A percentile compares a stretch with the other conserved stretches of the same genome.
Conservation (phyloP, 1,140 invertebrate species). For the Cataglyphis hispanica region DNA sequence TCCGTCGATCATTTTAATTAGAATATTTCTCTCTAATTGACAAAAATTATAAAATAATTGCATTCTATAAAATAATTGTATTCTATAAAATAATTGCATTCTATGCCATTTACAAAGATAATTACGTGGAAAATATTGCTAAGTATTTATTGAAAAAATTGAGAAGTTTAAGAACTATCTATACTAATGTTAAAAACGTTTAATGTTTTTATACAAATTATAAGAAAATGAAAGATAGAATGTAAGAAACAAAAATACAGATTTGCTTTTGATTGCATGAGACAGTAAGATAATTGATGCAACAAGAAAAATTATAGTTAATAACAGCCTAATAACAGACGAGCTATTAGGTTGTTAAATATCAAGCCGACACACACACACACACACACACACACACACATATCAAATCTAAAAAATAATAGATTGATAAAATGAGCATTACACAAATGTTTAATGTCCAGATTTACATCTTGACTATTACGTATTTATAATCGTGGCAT, state of each 20-base stretch:
- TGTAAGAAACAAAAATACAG: background rate
- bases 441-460: background rate
- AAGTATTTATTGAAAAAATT: background rate
- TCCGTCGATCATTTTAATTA: too few relatives aligned
- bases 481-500: background rate
- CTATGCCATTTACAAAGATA: background rate
- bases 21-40: too few relatives aligned
- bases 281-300: constrained; percentile 49
- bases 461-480: background rate
- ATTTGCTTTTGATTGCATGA: background rate
- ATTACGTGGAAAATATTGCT: constrained; percentile 11
- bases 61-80: too few relatives aligned
- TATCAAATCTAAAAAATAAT: constrained; percentile 11
- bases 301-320: constrained; percentile 1
- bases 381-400: too few relatives aligned
- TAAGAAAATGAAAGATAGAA: background rate
- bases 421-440: background rate
- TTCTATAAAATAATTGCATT: too few relatives aligned
- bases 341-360: background rate
- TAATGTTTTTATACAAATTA: background rate
- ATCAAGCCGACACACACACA: background rate
- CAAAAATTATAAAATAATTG: too few relatives aligned
- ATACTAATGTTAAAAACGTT: background rate
- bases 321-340: background rate
- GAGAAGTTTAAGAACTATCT: constrained; percentile 5